Evolutionary conservation across 2,888 invertebrate genomes (phyloP).

Genomic region (Keiferia lycopersicella): DNA sequence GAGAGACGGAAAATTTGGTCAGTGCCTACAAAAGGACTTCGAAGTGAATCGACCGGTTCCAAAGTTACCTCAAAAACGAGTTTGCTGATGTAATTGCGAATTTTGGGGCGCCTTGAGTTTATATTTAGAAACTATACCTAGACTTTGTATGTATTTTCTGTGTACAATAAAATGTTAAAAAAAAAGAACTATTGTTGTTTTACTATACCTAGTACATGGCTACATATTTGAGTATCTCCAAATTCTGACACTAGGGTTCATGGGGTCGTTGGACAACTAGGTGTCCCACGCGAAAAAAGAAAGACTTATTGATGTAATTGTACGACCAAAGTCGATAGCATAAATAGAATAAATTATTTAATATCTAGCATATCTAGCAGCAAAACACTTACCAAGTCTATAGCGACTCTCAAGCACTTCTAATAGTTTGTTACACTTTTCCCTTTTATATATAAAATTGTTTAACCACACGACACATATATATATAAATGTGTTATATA

Average conservation of each 20-base stretch:
- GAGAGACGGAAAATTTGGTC: background rate
- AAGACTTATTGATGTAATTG: no score
- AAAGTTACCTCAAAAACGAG: background rate
- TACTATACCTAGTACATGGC: no score
- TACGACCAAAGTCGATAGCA: no score
- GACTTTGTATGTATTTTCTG: no score
- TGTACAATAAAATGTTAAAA: no score
- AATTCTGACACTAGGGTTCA: no score
- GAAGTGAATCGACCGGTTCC: slow-evolving; percentile 4
- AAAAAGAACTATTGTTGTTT: no score
- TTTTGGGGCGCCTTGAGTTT: background rate
- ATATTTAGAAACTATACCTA: no score
- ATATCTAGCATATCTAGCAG: background rate
- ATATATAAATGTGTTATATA: background rate
- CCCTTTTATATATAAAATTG: slow-evolving; percentile 13
- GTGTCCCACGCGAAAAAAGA: no score
- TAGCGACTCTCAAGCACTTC: background rate
- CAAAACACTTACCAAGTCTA: slow-evolving; percentile 4
- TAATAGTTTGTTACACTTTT: background rate
- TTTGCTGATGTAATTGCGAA: slow-evolving; percentile 3
- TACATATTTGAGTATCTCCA: no score
- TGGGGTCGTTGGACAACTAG: no score
- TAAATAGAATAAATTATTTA: background rate
- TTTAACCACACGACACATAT: slow-evolving; percentile 6
- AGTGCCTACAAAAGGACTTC: background rate